Conservation (phyloP, 2,888 invertebrate species). For the Timandra comae region DNA sequence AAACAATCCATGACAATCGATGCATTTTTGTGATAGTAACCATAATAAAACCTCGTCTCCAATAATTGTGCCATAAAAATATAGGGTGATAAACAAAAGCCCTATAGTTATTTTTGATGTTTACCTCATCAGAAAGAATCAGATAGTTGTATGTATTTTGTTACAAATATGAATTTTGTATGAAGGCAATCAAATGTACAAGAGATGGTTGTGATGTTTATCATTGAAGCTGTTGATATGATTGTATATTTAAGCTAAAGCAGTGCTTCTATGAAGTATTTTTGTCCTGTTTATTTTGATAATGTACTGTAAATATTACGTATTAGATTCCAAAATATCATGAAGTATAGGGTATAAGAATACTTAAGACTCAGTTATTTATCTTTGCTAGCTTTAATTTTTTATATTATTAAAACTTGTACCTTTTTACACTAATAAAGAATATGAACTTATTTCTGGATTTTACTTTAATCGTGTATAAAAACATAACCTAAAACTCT, state of each 20-base stretch:
- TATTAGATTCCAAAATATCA: conserved; percentile 6
- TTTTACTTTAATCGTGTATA: too few species aligned
- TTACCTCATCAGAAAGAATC: background rate
- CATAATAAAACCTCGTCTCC: conserved; percentile 31
- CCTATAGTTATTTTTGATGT: background rate
- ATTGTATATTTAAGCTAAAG: conserved; percentile 6
- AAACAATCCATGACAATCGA: conserved; percentile 42
- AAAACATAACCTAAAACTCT: too few species aligned
- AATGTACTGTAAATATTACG: conserved; percentile 8
- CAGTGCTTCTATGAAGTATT: conserved; percentile 21
- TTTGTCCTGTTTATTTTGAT: conserved; percentile 21
- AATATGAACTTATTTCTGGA: conserved; percentile 6
- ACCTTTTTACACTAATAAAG: conserved; percentile 28
- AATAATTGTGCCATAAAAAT: conserved; percentile 40
- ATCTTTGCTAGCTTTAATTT: conserved; percentile 60
- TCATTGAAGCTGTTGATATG: conserved; percentile 14
- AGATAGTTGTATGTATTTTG: conserved; percentile 16
- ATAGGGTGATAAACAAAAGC: background rate
- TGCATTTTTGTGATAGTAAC: conserved; percentile 38
- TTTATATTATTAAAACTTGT: conserved; percentile 34
- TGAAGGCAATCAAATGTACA: conserved; percentile 23
- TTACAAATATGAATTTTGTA: conserved; percentile 6
- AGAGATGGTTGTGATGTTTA: conserved; percentile 35
- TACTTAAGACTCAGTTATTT: conserved; percentile 21
- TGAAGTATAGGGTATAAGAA: conserved; percentile 6